Evolutionary conservation across 2,113 vertebrate species (phyloP).

Genomic region (Trematocara zebra): DNA sequence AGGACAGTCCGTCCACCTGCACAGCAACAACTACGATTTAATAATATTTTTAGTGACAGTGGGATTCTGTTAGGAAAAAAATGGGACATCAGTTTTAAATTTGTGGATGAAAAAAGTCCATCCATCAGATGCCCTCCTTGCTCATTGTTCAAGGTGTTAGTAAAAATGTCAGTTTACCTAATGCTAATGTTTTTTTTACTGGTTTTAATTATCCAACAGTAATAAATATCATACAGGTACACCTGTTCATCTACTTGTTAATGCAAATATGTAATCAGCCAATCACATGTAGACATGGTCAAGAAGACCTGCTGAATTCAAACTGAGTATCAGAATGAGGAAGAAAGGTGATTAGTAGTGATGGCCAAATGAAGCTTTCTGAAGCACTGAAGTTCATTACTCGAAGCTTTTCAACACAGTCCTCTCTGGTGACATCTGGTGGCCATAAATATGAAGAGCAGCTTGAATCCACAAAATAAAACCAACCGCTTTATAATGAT

Average conservation of each 20-base stretch:
- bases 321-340: not conserved
- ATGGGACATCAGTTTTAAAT: not conserved
- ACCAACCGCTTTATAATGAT: too few species aligned
- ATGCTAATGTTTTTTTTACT: not conserved
- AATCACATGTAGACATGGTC: not conserved
- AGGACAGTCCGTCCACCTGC: conserved; percentile 87
- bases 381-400: too few species aligned
- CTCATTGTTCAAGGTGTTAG: not conserved
- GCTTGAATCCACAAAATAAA: too few species aligned
- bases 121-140: not conserved
- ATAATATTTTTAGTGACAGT: not conserved
- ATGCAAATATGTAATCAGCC: not conserved
- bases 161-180: not conserved
- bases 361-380: too few species aligned
- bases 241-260: not conserved
- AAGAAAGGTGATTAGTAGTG: not conserved
- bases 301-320: not conserved
- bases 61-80: not conserved
- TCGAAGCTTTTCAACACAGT: too few species aligned
- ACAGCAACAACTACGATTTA: not conserved
- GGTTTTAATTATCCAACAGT: not conserved
- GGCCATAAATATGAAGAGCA: too few species aligned
- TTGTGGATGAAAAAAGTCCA: not conserved
- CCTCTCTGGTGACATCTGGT: too few species aligned
- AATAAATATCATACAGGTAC: not conserved